These are phyloP conservation scores for Sinocyclocheilus grahami DNA, from an alignment of 2,113 vertebrate species.

Conservation along the genomic window DNA sequence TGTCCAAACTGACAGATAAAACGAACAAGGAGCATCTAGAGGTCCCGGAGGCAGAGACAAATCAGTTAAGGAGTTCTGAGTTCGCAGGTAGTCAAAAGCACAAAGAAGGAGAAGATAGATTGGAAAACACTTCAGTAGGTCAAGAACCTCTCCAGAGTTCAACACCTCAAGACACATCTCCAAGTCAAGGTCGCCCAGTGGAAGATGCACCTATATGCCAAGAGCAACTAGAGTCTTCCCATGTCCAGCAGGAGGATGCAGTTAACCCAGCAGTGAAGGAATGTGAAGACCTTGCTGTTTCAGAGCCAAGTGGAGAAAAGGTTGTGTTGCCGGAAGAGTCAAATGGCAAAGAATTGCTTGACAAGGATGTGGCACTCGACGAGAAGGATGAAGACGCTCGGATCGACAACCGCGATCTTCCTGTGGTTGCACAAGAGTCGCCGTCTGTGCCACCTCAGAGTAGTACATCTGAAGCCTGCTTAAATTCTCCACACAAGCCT, in stretches of 20 bases:
- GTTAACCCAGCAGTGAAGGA: conserved; percentile 1
- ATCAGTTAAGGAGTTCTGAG: conserved; percentile 14
- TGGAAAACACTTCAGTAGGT: background rate
- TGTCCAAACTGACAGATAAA: background rate
- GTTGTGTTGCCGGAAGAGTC: conserved; percentile 32
- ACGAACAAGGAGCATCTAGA: background rate
- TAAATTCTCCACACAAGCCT: conserved; percentile 81
- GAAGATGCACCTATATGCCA: conserved; percentile 23
- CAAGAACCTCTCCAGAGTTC: background rate
- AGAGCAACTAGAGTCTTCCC: conserved; percentile 31
- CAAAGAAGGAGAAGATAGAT: background rate
- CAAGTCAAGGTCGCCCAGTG: conserved; percentile 22
- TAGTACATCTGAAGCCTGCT: background rate
- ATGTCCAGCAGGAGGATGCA: conserved; percentile 13
- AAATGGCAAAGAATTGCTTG: background rate
- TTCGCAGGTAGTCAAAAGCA: background rate
- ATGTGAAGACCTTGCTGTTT: background rate
- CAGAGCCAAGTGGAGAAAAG: conserved; percentile 4
- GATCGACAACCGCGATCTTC: conserved; percentile 24
- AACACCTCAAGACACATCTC: conserved; percentile 26
- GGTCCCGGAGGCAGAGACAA: background rate
- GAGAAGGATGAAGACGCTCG: conserved; percentile 38
- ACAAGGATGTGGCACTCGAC: conserved; percentile 10
- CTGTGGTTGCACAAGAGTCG: conserved; percentile 33
- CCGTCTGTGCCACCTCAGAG: conserved; percentile 12